Conservation (phyloP, 2,797 vertebrate species). For the Hydrolagus colliei region DNA sequence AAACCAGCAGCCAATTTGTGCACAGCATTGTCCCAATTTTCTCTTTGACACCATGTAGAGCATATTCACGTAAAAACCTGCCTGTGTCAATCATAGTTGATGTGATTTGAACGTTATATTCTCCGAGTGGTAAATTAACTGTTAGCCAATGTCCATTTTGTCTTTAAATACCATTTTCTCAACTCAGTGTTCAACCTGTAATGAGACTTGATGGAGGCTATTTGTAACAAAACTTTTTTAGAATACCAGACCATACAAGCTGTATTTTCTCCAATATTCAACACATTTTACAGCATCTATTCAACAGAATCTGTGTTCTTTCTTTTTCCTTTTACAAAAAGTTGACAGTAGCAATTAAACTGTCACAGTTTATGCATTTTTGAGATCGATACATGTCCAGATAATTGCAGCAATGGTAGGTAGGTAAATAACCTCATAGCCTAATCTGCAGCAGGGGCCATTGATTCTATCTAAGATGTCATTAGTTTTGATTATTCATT, state of each 20-base stretch:
- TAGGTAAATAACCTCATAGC: neutral
- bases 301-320: neutral
- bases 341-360: constrained; percentile 5
- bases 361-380: constrained; percentile 5
- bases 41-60: neutral
- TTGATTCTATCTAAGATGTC: neutral
- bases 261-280: no score
- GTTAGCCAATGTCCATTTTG: neutral
- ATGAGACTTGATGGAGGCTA: neutral
- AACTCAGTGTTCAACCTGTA: neutral
- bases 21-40: no score
- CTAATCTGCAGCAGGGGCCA: neutral
- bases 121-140: neutral
- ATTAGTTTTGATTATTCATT: neutral
- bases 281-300: neutral
- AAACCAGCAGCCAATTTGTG: no score
- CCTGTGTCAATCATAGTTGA: neutral
- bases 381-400: neutral
- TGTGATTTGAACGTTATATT: neutral
- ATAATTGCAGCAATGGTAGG: neutral
- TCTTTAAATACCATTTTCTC: constrained; percentile 1
- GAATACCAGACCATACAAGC: neutral
- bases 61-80: neutral
- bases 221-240: neutral
- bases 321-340: neutral